Evolutionary conservation across 2,797 vertebrate genomes (phyloP).

Genomic region (Tenualosa thibaudeaui): DNA sequence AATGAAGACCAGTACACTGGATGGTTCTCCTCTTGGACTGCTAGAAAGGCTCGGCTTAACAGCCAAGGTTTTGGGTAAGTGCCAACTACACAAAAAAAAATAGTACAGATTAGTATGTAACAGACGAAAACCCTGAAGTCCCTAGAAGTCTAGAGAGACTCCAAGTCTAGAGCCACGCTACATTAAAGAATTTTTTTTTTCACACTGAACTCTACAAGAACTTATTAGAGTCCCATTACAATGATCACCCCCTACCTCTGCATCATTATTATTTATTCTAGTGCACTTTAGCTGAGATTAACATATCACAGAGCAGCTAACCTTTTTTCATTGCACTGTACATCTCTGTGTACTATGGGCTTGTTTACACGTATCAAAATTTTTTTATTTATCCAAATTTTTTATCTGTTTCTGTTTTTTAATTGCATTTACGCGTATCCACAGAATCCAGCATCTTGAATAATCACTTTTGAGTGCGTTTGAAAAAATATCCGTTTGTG

Average conservation of each 20-base stretch:
- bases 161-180: neutral
- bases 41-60: constrained; percentile 91
- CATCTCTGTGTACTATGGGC: too few species aligned
- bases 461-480: too few species aligned
- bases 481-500: too few species aligned
- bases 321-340: too few species aligned
- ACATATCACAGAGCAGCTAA: too few species aligned
- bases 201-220: neutral
- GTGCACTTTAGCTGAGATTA: too few species aligned
- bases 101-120: neutral
- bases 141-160: neutral
- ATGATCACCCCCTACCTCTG: neutral
- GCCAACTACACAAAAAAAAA: neutral
- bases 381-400: too few species aligned
- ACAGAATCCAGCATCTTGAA: too few species aligned
- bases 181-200: neutral
- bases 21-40: constrained; percentile 96
- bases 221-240: neutral
- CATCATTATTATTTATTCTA: too few species aligned
- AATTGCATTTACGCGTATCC: too few species aligned
- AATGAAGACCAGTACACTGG: constrained; percentile 92
- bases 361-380: too few species aligned
- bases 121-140: neutral
- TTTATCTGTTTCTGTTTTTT: too few species aligned
- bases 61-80: constrained; percentile 94